Percentiles rank a stretch among this genome's conserved stretches.
Conservation (phyloP, 2,888 invertebrate genomes). For the Prosapia bicincta region DNA sequence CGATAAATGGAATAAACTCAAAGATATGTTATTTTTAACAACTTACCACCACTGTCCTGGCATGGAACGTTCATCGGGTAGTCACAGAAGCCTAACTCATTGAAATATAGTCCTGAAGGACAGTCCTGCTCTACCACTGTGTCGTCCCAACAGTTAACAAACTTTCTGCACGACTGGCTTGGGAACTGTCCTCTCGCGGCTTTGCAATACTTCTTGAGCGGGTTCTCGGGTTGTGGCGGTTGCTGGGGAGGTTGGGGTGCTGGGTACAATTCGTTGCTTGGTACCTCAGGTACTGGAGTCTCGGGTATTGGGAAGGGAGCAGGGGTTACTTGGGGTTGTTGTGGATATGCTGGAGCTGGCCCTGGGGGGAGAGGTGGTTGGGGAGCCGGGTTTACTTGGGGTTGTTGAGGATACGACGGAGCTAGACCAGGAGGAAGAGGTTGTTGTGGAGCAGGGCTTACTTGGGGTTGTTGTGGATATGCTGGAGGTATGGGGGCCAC, state of each 20-base stretch:
- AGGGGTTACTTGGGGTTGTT: background rate
- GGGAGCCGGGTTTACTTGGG: background rate
- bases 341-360: background rate
- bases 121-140: slow-evolving; percentile 63
- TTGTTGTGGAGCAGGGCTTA: background rate
- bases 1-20: too few relatives aligned
- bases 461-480: background rate
- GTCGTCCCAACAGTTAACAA: slow-evolving; percentile 70
- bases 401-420: background rate
- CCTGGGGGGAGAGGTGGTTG: slow-evolving; percentile 2
- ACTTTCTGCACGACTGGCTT: slow-evolving; percentile 58
- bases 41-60: slow-evolving; percentile 26
- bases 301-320: background rate
- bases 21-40: too few relatives aligned
- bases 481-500: background rate
- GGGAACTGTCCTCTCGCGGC: slow-evolving; percentile 59
- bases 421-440: background rate
- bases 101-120: slow-evolving; percentile 59
- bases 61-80: slow-evolving; percentile 62
- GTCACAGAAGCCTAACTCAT: slow-evolving; percentile 59
- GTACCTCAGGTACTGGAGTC: slow-evolving; percentile 4
- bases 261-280: background rate
- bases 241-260: background rate
- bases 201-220: slow-evolving; percentile 26
- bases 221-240: background rate